Evolutionary conservation across 1,140 invertebrate genomes (phyloP).

Genomic region (Microplitis mediator): DNA sequence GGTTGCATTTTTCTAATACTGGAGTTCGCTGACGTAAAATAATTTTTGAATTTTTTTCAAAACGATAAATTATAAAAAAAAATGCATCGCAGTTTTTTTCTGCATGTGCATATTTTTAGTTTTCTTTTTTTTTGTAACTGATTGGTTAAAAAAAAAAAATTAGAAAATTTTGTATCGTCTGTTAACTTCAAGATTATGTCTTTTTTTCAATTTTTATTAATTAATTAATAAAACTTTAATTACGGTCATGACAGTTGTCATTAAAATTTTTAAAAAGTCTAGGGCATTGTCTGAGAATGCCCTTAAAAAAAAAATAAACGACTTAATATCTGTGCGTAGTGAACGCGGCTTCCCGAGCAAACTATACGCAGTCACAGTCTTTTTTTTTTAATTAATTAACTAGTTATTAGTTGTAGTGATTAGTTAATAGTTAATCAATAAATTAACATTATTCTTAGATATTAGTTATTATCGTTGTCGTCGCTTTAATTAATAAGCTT

Average conservation of each 20-base stretch:
- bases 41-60: too few relatives aligned
- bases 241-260: not conserved
- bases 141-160: too few relatives aligned
- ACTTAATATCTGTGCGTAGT: not conserved
- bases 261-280: not conserved
- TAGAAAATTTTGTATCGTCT: too few relatives aligned
- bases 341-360: not conserved
- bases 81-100: too few relatives aligned
- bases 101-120: too few relatives aligned
- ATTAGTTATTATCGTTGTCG: constrained; percentile 10
- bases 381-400: not conserved
- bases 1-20: too few relatives aligned
- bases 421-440: not conserved
- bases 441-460: not conserved
- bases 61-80: too few relatives aligned
- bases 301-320: not conserved
- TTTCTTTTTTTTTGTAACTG: too few relatives aligned
- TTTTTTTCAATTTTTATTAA: too few relatives aligned
- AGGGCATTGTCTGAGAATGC: not conserved
- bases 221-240: too few relatives aligned
- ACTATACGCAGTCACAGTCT: constrained; percentile 6
- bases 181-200: too few relatives aligned
- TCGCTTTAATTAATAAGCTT: not conserved
- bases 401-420: not conserved
- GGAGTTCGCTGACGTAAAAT: too few relatives aligned